Percentiles rank a stretch among this genome's conserved stretches.
Evolutionary conservation across 2,888 invertebrate genomes (phyloP).

Genomic region (Drosophila melanosoma): DNA sequence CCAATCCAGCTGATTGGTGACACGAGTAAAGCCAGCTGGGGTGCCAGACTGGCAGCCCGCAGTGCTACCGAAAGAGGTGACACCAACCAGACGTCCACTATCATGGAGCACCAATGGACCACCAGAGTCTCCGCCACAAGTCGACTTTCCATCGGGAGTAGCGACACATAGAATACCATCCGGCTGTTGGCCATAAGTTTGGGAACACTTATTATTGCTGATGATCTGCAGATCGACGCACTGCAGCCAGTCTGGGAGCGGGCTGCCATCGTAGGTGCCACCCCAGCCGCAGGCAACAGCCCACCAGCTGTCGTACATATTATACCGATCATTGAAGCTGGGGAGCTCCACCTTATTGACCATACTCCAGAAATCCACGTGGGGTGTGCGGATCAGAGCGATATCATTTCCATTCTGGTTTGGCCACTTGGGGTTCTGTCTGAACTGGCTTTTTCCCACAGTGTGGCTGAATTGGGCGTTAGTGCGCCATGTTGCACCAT

Average conservation of each 20-base stretch:
- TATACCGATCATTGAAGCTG: constrained; percentile 42
- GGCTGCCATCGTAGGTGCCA: constrained; percentile 55
- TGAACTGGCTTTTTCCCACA: constrained; percentile 50
- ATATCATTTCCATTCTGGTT: constrained; percentile 64
- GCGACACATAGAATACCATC: constrained; percentile 50
- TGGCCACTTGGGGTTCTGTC: constrained; percentile 57
- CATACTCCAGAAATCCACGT: constrained; percentile 43
- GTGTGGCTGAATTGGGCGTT: constrained; percentile 59
- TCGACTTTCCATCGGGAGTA: constrained; percentile 47
- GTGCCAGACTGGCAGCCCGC: constrained; percentile 53
- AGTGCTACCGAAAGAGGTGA: constrained; percentile 58
- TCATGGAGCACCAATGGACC: constrained; percentile 67
- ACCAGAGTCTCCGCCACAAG: constrained; percentile 67
- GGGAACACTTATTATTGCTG: constrained; percentile 81
- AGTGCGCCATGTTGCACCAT: constrained; percentile 66
- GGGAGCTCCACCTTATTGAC: constrained; percentile 62
- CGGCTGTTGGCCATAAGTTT: constrained; percentile 78
- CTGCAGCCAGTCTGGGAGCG: constrained; percentile 76
- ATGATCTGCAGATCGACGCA: constrained; percentile 81
- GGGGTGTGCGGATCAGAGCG: constrained; percentile 68
- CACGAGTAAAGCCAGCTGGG: constrained; percentile 61
- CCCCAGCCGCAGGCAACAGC: constrained; percentile 85
- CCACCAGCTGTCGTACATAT: constrained; percentile 74
- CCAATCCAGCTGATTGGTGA: constrained; percentile 63
- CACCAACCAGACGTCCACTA: constrained; percentile 50